Conservation (phyloP, 2,113 vertebrate genomes). For the Malurus cyaneus region DNA sequence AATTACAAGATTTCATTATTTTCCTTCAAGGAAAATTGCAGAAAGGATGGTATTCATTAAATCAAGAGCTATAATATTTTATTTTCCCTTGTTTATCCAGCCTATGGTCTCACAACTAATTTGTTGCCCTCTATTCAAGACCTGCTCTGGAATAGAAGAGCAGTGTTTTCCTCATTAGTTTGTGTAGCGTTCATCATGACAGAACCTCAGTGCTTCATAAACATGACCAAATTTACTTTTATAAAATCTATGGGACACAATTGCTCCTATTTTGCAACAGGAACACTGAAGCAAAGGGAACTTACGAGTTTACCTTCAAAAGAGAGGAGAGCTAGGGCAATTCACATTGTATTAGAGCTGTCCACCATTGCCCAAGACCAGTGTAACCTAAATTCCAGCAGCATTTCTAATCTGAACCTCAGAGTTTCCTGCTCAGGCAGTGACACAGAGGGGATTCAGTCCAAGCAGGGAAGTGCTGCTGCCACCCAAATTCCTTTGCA, state of each 20-base stretch:
- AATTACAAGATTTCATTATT: conserved; percentile 33
- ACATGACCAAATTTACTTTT: neutral
- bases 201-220: neutral
- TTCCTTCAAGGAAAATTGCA: neutral
- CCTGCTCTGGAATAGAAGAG: neutral
- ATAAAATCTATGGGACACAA: neutral
- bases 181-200: neutral
- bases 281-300: neutral
- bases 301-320: neutral
- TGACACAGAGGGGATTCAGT: neutral
- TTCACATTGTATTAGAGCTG: neutral
- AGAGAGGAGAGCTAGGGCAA: neutral
- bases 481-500: neutral
- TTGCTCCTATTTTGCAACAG: neutral
- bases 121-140: neutral
- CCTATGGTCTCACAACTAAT: neutral
- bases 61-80: neutral
- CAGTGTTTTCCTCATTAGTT: neutral
- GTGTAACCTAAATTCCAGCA: neutral
- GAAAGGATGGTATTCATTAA: neutral
- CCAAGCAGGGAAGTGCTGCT: neutral
- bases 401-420: neutral
- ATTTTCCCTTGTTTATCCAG: neutral
- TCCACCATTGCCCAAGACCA: neutral
- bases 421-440: neutral